phyloP scores from a whole-genome alignment of 2,888 invertebrate species.

The Odontothrips loti region DNA sequence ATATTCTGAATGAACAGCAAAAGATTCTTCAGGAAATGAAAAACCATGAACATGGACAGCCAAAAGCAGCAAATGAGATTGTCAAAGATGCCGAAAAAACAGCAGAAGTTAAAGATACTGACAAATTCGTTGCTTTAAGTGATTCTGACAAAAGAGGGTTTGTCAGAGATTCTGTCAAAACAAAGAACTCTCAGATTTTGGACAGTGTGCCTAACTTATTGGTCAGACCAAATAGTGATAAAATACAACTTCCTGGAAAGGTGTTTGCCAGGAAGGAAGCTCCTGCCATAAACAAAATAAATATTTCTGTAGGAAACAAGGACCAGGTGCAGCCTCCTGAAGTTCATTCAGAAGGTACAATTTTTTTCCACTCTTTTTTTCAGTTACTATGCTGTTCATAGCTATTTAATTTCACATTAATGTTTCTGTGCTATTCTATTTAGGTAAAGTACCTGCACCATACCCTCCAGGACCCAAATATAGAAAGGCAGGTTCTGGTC shows the following conservation, averaged over 20 bases:
- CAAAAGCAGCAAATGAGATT: conserved; percentile 27
- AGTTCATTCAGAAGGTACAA: neutral
- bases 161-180: no score
- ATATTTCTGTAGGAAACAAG: no score
- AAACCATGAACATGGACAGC: conserved; percentile 50
- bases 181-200: no score
- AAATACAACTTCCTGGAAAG: no score
- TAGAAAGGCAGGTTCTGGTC: neutral
- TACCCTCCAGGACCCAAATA: neutral
- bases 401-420: neutral
- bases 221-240: no score
- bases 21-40: conserved; percentile 59
- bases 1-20: conserved; percentile 64
- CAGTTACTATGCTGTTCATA: neutral
- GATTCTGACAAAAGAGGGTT: no score
- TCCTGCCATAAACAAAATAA: no score
- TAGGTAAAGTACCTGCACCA: neutral
- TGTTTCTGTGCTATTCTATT: neutral
- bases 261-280: no score
- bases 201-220: no score
- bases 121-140: no score
- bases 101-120: neutral
- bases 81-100: conserved; percentile 32
- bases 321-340: neutral
- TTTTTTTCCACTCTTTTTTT: neutral